phyloP scores from a whole-genome alignment of 2,888 invertebrate genomes.

The Ophonus ardosiacus region DNA sequence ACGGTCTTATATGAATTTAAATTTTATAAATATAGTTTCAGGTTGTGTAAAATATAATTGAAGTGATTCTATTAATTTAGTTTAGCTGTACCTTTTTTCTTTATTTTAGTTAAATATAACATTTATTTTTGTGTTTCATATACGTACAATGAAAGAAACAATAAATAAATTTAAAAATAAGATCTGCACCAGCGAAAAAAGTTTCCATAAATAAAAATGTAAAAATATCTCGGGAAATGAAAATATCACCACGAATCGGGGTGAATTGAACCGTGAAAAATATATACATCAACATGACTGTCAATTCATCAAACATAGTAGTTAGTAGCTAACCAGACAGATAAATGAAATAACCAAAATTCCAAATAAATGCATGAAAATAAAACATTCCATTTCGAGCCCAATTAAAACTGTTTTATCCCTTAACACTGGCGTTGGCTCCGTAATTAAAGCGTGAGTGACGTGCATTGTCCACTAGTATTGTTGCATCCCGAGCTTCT shows the following conservation, averaged over 20 bases:
- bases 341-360: conserved; percentile 49
- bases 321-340: conserved; percentile 37
- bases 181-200: too few relatives aligned
- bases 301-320: conserved; percentile 48
- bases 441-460: conserved; percentile 55
- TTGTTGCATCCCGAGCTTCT: conserved; percentile 31
- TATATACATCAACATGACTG: conserved; percentile 39
- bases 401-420: conserved; percentile 60
- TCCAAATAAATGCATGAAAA: conserved; percentile 52
- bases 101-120: too few relatives aligned
- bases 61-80: too few relatives aligned
- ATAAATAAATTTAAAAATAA: too few relatives aligned
- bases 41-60: too few relatives aligned
- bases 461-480: conserved; percentile 29
- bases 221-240: neutral
- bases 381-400: conserved; percentile 39
- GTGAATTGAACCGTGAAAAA: conserved; percentile 30
- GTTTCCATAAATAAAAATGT: neutral
- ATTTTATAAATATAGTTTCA: too few relatives aligned
- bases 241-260: neutral
- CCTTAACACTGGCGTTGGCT: conserved; percentile 34
- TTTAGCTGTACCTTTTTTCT: too few relatives aligned
- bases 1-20: too few relatives aligned
- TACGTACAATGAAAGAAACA: too few relatives aligned
- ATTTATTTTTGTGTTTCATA: too few relatives aligned